Conservation (phyloP, 1,140 invertebrate species). For the Drosophila kikkawai region DNA sequence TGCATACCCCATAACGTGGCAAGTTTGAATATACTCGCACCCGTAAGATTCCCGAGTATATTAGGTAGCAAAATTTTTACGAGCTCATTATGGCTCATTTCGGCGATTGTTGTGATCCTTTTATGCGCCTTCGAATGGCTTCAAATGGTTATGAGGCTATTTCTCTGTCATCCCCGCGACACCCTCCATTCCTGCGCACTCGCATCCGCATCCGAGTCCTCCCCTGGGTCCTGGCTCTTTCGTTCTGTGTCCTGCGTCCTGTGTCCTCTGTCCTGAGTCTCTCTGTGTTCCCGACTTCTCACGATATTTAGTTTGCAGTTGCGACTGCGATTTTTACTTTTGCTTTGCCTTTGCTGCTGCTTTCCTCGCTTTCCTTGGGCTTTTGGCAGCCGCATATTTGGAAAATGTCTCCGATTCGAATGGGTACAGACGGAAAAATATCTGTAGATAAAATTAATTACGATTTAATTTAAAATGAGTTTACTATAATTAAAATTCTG, state of each 20-base stretch:
- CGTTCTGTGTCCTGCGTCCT: conserved; percentile 6
- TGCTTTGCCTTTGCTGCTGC: conserved; percentile 43
- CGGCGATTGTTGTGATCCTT: conserved; percentile 85
- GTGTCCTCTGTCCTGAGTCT: conserved; percentile 14
- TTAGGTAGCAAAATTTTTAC: conserved; percentile 85
- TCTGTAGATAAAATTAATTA: background rate
- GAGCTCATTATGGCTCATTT: conserved; percentile 85
- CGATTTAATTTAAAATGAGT: background rate
- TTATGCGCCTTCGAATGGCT: conserved; percentile 85
- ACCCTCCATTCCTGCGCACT: conserved; percentile 29
- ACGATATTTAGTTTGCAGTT: conserved; percentile 82
- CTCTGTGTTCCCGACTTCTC: conserved; percentile 46
- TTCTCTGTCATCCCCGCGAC: conserved; percentile 74
- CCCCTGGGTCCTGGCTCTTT: conserved; percentile 15
- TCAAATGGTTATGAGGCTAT: conserved; percentile 85
- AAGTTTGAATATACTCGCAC: conserved; percentile 83
- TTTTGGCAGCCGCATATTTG: conserved; percentile 61
- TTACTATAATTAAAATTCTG: background rate
- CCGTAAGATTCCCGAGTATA: conserved; percentile 84
- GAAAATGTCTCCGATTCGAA: conserved; percentile 63
- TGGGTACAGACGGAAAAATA: conserved; percentile 14
- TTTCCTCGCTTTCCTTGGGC: conserved; percentile 50
- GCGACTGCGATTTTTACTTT: conserved; percentile 81
- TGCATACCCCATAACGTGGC: conserved; percentile 72
- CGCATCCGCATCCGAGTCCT: conserved; percentile 47